Evolutionary conservation across 2,888 invertebrate genomes (phyloP).

Genomic region (Aporophyla lueneburgensis): DNA sequence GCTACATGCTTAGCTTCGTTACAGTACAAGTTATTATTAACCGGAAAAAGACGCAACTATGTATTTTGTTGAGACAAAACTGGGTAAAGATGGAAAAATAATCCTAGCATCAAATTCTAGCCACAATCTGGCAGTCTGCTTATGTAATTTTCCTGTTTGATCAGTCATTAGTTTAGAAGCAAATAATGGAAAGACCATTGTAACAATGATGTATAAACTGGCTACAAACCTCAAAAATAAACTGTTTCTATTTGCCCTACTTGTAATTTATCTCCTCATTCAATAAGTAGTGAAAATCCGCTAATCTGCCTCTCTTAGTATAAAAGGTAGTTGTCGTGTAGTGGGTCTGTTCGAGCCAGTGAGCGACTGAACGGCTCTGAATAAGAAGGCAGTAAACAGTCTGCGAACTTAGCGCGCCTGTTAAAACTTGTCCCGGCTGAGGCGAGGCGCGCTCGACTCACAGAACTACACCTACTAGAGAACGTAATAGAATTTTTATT

Average conservation of each 20-base stretch:
- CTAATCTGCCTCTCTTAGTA: slow-evolving; percentile 13
- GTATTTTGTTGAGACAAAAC: background rate
- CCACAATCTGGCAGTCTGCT: too few species aligned
- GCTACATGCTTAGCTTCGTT: too few species aligned
- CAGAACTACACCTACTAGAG: slow-evolving; percentile 8
- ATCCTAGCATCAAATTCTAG: background rate
- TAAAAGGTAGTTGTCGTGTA: slow-evolving; percentile 25
- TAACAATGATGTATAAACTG: too few species aligned
- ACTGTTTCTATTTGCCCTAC: background rate
- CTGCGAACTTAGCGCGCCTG: slow-evolving; percentile 62
- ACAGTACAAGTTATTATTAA: background rate
- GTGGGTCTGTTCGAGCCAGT: slow-evolving; percentile 21
- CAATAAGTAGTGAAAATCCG: background rate
- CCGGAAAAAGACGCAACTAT: background rate
- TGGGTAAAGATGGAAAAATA: background rate
- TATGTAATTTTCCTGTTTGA: background rate
- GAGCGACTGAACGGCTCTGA: slow-evolving; percentile 28
- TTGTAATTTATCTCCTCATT: background rate
- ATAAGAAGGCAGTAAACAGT: slow-evolving; percentile 63
- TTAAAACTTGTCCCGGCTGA: slow-evolving; percentile 63
- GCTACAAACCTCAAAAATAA: background rate
- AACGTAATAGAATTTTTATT: slow-evolving; percentile 42
- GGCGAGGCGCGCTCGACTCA: slow-evolving; percentile 17
- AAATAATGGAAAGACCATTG: background rate
- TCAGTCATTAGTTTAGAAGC: too few species aligned